Evolutionary conservation across 1,140 invertebrate genomes (phyloP).

Genomic region (Hesperophylax magnus): DNA sequence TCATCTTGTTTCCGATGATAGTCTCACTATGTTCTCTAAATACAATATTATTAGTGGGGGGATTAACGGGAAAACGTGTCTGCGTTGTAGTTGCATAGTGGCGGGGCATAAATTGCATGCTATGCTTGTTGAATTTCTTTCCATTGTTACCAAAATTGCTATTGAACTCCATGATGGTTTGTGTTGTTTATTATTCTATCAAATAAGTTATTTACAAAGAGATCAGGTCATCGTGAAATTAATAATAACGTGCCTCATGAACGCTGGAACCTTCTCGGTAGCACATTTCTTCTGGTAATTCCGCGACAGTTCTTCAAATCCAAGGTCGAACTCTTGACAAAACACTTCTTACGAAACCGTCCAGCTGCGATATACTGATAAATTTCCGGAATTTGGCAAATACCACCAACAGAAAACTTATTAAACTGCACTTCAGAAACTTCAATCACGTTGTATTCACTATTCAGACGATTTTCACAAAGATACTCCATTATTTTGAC

Average conservation of each 20-base stretch:
- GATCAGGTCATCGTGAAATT: conserved; percentile 27
- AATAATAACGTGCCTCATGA: conserved; percentile 5
- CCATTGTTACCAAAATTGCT: background rate
- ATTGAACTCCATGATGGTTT: conserved; percentile 22
- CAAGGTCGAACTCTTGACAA: conserved; percentile 31
- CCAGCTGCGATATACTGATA: conserved; percentile 40
- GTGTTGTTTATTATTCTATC: conserved; percentile 18
- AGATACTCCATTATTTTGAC: conserved; percentile 50
- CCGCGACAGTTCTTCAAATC: conserved; percentile 37
- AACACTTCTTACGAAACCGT: conserved; percentile 46
- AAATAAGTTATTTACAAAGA: conserved; percentile 13
- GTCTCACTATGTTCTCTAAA: background rate
- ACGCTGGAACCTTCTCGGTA: conserved; percentile 10
- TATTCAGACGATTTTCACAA: conserved; percentile 35
- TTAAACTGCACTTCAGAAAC: background rate
- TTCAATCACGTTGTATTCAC: conserved; percentile 2
- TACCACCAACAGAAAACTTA: background rate
- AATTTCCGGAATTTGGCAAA: conserved; percentile 4
- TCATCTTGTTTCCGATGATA: conserved; percentile 3
- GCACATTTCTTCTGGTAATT: background rate
- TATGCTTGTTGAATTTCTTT: background rate
- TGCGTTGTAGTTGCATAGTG: conserved; percentile 2
- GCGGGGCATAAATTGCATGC: conserved; percentile 3
- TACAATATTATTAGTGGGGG: too few species aligned
- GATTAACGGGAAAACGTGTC: too few species aligned